A percentile compares a stretch with the other conserved stretches of the same genome.
These are phyloP conservation scores for Lamellibrachia columna DNA, from an alignment of 2,888 invertebrate species.

Conservation along the genomic window DNA sequence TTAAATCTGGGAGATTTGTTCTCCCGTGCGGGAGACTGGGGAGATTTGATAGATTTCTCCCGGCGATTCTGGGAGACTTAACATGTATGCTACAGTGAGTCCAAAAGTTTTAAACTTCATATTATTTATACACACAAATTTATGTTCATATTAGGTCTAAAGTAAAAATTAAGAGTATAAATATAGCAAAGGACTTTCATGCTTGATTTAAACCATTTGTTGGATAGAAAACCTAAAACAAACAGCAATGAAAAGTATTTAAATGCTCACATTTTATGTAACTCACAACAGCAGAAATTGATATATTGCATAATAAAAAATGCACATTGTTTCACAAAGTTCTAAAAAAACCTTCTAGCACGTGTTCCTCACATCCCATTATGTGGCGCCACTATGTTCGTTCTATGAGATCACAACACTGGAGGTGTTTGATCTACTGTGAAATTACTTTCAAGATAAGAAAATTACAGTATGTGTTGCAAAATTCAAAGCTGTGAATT, in stretches of 20 bases:
- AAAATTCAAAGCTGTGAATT: not conserved
- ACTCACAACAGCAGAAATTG: not conserved
- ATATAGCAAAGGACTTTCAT: too few relatives aligned
- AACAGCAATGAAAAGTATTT: not conserved
- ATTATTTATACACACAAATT: too few relatives aligned
- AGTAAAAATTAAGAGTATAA: too few relatives aligned
- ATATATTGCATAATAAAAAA: not conserved
- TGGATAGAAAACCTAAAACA: not conserved
- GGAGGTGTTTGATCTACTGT: not conserved
- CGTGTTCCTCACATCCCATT: not conserved
- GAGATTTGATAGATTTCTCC: too few relatives aligned
- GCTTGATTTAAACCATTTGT: not conserved
- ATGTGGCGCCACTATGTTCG: not conserved
- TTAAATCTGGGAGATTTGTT: too few relatives aligned
- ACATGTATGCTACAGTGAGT: too few relatives aligned
- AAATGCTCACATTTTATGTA: not conserved
- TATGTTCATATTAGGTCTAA: too few relatives aligned
- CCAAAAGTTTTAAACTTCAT: too few relatives aligned
- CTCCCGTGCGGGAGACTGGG: too few relatives aligned
- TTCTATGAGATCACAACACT: not conserved
- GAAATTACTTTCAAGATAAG: not conserved
- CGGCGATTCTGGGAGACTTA: too few relatives aligned
- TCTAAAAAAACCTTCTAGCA: not conserved
- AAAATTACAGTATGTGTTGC: not conserved
- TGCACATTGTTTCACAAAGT: not conserved